Conservation (phyloP, 2,113 vertebrate species). For the Polyodon spathula region DNA sequence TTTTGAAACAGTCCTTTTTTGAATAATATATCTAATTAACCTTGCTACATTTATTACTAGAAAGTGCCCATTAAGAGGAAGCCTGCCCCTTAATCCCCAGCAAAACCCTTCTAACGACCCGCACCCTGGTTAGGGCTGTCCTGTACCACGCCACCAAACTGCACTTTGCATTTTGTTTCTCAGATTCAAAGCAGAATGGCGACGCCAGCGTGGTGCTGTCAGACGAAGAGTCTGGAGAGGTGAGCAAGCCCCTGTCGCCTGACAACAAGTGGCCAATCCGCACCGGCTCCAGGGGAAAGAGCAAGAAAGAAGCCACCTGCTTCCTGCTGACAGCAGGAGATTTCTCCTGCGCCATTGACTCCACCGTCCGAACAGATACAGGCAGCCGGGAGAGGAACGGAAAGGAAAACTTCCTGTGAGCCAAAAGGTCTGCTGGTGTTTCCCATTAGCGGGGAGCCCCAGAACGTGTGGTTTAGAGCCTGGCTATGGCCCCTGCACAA, state of each 20-base stretch:
- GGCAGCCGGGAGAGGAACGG: constrained; percentile 11
- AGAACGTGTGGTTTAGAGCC: no score
- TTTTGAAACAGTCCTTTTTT: no score
- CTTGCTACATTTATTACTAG: no score
- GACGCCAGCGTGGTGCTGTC: constrained; percentile 80
- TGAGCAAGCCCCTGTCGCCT: constrained; percentile 72
- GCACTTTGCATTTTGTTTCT: constrained; percentile 1
- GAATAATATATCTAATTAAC: no score
- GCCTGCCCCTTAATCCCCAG: no score
- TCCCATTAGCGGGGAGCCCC: no score
- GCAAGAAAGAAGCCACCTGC: constrained; percentile 81
- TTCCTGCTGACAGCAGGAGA: constrained; percentile 78
- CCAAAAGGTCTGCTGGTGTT: no score
- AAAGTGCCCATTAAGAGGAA: no score
- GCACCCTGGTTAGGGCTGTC: no score
- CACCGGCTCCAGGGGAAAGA: constrained; percentile 70
- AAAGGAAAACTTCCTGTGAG: constrained; percentile 7
- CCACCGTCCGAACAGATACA: constrained; percentile 69
- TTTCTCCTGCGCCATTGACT: constrained; percentile 64
- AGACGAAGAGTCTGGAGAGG: constrained; percentile 68
- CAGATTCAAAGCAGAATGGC: constrained; percentile 92
- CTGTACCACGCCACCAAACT: constrained; percentile 12
- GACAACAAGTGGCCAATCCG: constrained; percentile 68
- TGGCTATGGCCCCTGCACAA: no score
- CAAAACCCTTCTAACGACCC: no score